Evolutionary conservation across 2,113 vertebrate genomes (phyloP).

Genomic region (Pseudonaja textilis): DNA sequence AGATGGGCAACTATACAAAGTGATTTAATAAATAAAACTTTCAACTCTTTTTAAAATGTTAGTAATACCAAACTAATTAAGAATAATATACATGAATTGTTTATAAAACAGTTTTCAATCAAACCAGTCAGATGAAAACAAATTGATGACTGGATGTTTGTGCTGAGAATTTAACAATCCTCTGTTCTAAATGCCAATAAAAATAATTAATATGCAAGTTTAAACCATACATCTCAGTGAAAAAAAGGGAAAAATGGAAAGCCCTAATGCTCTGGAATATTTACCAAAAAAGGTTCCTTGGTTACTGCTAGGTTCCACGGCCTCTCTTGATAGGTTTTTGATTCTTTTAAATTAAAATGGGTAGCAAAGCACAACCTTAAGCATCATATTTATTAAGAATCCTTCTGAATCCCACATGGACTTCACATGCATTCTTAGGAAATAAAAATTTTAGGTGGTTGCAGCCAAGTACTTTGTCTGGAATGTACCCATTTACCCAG

Average conservation of each 20-base stretch:
- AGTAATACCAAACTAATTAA: background rate
- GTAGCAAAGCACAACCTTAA: background rate
- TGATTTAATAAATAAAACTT: background rate
- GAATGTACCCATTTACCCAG: background rate
- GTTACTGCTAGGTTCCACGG: background rate
- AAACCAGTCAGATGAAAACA: slow-evolving; percentile 19
- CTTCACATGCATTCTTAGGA: background rate
- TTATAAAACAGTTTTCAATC: background rate
- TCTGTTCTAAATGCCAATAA: background rate
- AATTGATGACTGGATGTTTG: background rate
- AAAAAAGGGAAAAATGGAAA: background rate
- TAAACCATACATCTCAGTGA: background rate
- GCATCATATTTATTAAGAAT: background rate
- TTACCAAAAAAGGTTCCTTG: background rate
- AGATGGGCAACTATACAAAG: background rate
- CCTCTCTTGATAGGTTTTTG: background rate
- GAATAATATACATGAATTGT: background rate
- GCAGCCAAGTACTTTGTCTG: background rate
- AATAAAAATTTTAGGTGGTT: background rate
- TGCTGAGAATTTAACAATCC: background rate
- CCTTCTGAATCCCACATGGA: background rate
- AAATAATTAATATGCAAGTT: background rate
- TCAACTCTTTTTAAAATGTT: background rate
- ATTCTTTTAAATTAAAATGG: background rate
- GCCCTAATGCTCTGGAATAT: background rate